Evolutionary conservation across 1,140 invertebrate genomes (phyloP), one percentile per base, ranked within the genome.

Genomic region (Pogonomyrmex barbatus): DNA sequence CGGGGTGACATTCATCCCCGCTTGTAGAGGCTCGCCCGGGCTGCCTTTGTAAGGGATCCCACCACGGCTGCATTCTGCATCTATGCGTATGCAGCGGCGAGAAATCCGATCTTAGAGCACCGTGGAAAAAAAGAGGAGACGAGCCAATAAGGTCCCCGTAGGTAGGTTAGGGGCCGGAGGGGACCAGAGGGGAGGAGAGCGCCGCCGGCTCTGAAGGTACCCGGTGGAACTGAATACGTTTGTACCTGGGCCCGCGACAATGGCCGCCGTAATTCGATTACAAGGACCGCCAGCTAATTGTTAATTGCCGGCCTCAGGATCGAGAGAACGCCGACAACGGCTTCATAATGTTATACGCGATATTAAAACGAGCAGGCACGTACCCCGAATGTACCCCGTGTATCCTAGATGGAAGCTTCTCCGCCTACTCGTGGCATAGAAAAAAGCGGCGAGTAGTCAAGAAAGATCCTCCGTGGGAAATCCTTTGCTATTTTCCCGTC

Each of bases 281-380:
- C 94, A 95, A 95, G 94, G 92, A 95, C 94, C 94, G 94, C 94
- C 94, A 92, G 94, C 94, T 95, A 95, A 95, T 95, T 95, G 94
- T 95, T 95, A 95, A 95, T 95, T 95, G 94, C 94, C 93, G 92
- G 91, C 91, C 91, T 92, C 88, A 86, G 91, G 81, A 89, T 79
- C 68, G 76, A 60, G n/a, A 62, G 45, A 73, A 78, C 85, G 93
- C 94, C 94, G 94, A 95, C 94, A 95, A 94, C 94, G 94, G 93
- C 90, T 91, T 87, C 86, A 91, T 91, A 91, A 91, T 88, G 87
- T 91, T 89, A 89, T 87, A 91, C 83, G 90, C 82, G 87, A 91
- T 89, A 91, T 91, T 91, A 91, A 91, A 91, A 91, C 90, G 88
- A 91, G 90, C 86, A 91, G 79, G 87, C 79, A 87, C 87, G 88